Conservation (phyloP, 2,113 vertebrate genomes). For the Callorhinus ursinus region DNA sequence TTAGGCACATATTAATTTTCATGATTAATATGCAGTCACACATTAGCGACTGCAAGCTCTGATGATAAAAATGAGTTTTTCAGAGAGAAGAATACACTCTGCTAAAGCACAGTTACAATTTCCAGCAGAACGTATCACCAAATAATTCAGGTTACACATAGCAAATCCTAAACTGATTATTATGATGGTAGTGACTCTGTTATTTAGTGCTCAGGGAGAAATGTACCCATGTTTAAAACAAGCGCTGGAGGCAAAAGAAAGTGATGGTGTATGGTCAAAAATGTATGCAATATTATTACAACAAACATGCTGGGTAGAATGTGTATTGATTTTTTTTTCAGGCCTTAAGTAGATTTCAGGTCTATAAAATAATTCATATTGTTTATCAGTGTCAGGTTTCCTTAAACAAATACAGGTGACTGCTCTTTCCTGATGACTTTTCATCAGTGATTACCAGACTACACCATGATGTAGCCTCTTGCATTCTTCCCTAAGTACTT, state of each 20-base stretch:
- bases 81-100: neutral
- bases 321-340: neutral
- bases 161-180: neutral
- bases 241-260: neutral
- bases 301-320: neutral
- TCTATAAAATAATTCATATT: neutral
- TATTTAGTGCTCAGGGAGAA: conserved; percentile 12
- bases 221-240: neutral
- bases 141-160: neutral
- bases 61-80: neutral
- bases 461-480: neutral
- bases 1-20: neutral
- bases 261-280: neutral
- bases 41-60: neutral
- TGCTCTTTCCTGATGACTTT: neutral
- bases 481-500: neutral
- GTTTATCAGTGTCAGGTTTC: neutral
- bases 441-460: neutral
- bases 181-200: neutral
- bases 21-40: neutral
- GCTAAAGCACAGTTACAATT: neutral
- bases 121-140: neutral
- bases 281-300: neutral
- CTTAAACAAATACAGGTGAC: neutral
- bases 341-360: neutral